Base-by-base conservation (phyloP, 2,888 invertebrate genomes). In the Drosophila hamatofila region DNA sequence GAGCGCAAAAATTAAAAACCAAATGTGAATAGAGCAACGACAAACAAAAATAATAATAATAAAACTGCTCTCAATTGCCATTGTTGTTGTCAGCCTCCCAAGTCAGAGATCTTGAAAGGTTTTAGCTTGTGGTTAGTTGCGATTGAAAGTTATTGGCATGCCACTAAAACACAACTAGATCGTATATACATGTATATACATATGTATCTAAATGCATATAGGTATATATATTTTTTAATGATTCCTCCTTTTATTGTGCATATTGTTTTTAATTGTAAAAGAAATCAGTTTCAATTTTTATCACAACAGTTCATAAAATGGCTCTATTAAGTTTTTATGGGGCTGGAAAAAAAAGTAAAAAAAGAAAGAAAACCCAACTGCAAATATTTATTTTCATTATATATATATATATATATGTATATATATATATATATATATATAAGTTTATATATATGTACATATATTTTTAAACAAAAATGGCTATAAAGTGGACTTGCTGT, bases 1-100 rank as follows among this genome's bases (percentile, higher is more conserved):
- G 88, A 90, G 87, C 81, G 69, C 78, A 89, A 87, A 83, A 85
- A 85, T 88, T 75, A 73, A 78, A 87, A 84, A 66, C 72, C 75
- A 81, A 79, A 75, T 88, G 73, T 83, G 87, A 83, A 83, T 86
- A 72, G 75, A 87, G 69, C 69, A 55, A 21, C 46, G 57, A 68
- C 27, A 51, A 41, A 56, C 21, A 33, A 39, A 42, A 27, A 27
- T 3, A 41, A 21, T 14, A 41, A 27, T 25, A 55, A 25, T 18
- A 57, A 57, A 64, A 83, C 72, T 88, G 83, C 83, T 72, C 83
- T 61, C 68, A 68, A 70, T 84, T 83, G 60, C 30, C 48, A 42
- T 70, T 66, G 41, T 51, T 58, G 39, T 57, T 46, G 46, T 37
- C 23, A 16, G 37, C 18, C 58, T 30, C 18, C 27, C 41, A 46